Base-by-base conservation (phyloP, 2,797 vertebrate species). In the Apogon talboti region DNA sequence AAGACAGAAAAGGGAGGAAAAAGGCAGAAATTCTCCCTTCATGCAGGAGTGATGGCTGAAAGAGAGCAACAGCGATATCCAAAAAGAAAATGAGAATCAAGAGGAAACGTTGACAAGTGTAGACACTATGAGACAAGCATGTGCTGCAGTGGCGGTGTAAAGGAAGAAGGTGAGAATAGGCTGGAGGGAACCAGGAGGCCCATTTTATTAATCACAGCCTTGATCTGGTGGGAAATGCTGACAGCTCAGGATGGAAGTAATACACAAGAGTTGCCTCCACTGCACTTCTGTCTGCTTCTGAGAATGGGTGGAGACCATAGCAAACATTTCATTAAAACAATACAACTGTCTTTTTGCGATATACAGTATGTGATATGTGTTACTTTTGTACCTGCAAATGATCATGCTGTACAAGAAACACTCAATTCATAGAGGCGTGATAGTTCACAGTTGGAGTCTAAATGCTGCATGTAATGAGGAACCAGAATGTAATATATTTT, bases 191-290 rank as follows among this genome's bases (percentile, higher is more conserved):
- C 71, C 74, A 82, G 79, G 79, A 90, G 81, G 76, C 70, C 78
- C 77, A 71, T 90, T 93, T 93, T 91, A 92, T 93, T 92, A 93
- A 92, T 92, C 91, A 91, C 84, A 86, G 84, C 71, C 85, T 86
- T 90, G 84, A 92, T 92, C 91, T 89, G 88, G 79, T 84, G 87
- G 77, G 71, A 79, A 83, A 83, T 18, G 66, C 65, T 79, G 81
- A 85, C 83, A 87, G 81, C 55, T 81, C 50, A 65, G 56, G 57
- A 75, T 82, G 66, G 64, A 79, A 86, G 83, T 82, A 78, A 87
- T 73, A 78, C 54, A 69, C 66, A 38, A 53, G 63, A 69, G 66
- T 59, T 79, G 62, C 76, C 53, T 9, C 30, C 35, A 54, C 59
- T 76, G 68, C 78, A 78, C 57, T 64, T 75, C 74, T 59, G 24